phyloP scores from a whole-genome alignment of 2,888 invertebrate species.

The Stramonita haemastoma region DNA sequence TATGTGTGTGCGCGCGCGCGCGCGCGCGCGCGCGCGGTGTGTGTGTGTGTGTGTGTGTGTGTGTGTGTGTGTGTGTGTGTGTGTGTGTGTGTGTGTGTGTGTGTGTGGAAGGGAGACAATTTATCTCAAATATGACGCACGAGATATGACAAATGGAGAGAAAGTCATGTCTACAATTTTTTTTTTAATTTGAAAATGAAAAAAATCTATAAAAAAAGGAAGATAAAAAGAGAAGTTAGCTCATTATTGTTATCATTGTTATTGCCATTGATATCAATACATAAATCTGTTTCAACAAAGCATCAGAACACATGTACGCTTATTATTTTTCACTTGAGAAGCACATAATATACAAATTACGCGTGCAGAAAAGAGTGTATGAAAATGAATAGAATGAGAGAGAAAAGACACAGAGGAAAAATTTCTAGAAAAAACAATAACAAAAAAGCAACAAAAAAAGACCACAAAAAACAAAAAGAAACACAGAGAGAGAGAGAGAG shows the following conservation, averaged over 20 bases:
- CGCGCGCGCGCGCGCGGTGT: too few relatives aligned
- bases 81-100: conserved; percentile 20
- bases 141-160: too few relatives aligned
- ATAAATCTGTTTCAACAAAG: too few relatives aligned
- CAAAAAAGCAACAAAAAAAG: not conserved
- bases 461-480: not conserved
- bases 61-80: conserved; percentile 26
- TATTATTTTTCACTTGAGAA: not conserved
- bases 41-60: conserved; percentile 1
- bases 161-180: too few relatives aligned
- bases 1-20: too few relatives aligned
- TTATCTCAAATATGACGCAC: too few relatives aligned
- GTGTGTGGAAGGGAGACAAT: not conserved
- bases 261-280: not conserved
- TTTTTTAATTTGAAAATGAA: too few relatives aligned
- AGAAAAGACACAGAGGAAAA: not conserved
- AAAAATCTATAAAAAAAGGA: not conserved
- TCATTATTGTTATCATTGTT: not conserved
- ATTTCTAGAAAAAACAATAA: not conserved
- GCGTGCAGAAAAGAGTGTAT: not conserved
- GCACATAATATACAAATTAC: not conserved
- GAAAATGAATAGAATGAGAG: not conserved
- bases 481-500: not conserved
- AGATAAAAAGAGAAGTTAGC: not conserved
- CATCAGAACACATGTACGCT: too few relatives aligned